Evolutionary conservation across 2,113 vertebrate genomes (phyloP).

Genomic region (Tragelaphus strepsiceros): DNA sequence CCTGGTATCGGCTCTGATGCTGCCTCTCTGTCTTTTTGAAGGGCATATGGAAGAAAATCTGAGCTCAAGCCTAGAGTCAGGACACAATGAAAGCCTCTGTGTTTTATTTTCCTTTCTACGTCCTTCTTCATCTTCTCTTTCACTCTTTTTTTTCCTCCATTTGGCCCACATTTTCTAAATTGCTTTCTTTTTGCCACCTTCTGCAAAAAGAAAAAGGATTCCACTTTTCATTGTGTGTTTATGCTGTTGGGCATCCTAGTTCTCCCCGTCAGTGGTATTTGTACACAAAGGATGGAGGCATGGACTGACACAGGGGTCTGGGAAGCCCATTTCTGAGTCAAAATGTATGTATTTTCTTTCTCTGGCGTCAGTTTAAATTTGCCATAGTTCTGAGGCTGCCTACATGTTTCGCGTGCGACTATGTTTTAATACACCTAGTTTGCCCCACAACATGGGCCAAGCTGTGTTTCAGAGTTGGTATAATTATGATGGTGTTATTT

Average conservation of each 20-base stretch:
- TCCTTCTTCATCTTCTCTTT: background rate
- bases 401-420: background rate
- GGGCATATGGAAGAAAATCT: background rate
- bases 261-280: background rate
- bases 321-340: background rate
- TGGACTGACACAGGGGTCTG: background rate
- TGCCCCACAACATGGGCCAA: background rate
- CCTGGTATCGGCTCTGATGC: background rate
- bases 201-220: background rate
- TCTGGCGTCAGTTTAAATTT: background rate
- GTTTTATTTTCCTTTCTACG: background rate
- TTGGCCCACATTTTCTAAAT: background rate
- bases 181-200: background rate
- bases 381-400: background rate
- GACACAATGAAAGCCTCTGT: no score
- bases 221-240: background rate
- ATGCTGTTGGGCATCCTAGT: background rate
- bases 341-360: background rate
- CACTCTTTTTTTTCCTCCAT: background rate
- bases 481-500: background rate
- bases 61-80: background rate
- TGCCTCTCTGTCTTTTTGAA: background rate
- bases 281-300: background rate
- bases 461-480: background rate
- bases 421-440: background rate